phyloP scores from a whole-genome alignment of 2,888 invertebrate genomes.

The Acleris emargana region DNA sequence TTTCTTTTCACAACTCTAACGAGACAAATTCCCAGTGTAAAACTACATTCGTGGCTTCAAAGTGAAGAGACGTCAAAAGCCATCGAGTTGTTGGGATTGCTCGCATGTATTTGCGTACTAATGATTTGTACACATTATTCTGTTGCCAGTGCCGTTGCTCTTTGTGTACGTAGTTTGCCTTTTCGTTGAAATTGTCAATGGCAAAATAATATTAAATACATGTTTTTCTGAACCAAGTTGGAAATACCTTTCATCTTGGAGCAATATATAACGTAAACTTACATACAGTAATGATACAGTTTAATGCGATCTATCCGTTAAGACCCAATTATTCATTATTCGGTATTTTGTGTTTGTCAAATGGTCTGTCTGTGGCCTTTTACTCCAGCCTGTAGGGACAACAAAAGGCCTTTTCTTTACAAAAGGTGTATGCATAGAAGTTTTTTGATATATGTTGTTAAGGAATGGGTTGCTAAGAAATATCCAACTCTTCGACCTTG shows the following conservation, averaged over 20 bases:
- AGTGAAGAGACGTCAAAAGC: slow-evolving; percentile 23
- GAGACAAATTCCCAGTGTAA: slow-evolving; percentile 32
- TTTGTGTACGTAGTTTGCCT: slow-evolving; percentile 4
- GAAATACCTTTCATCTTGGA: slow-evolving; percentile 1
- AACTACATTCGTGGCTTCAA: slow-evolving; percentile 26
- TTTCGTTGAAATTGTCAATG: neutral
- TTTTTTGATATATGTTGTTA: too few relatives aligned
- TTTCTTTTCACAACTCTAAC: slow-evolving; percentile 18
- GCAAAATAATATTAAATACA: neutral
- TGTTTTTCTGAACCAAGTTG: neutral
- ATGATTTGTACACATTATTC: slow-evolving; percentile 48
- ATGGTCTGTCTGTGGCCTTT: too few relatives aligned
- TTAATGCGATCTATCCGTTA: too few relatives aligned
- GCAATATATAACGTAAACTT: neutral
- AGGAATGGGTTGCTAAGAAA: too few relatives aligned
- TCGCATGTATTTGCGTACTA: slow-evolving; percentile 41
- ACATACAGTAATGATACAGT: too few relatives aligned
- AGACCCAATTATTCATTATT: too few relatives aligned
- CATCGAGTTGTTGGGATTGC: slow-evolving; percentile 27
- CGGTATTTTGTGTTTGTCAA: too few relatives aligned
- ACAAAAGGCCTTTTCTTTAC: too few relatives aligned
- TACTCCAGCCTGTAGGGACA: too few relatives aligned
- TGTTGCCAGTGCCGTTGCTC: slow-evolving; percentile 42
- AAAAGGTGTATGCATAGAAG: too few relatives aligned
- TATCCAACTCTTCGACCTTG: too few relatives aligned